A percentile compares a stretch with the other conserved stretches of the same genome.
Conservation (phyloP, 2,797 vertebrate species). For the Pseudochirops cupreus region DNA sequence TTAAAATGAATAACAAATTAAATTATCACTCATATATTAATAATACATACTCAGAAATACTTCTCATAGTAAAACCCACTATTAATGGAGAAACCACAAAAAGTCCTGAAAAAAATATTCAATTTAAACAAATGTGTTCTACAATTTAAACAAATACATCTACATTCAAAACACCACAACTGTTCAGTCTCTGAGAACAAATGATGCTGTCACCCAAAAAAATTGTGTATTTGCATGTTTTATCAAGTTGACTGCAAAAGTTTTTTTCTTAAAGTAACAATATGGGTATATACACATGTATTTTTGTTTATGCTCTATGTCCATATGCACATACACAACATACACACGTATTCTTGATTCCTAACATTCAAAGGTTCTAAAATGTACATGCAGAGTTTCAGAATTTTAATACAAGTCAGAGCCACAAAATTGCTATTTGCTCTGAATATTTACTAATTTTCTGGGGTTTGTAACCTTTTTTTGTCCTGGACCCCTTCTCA, state of each 20-base stretch:
- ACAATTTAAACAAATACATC: conserved; percentile 1
- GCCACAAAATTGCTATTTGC: not conserved
- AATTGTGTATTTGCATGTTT: not conserved
- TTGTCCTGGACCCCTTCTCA: not conserved
- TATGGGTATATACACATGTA: fast-evolving
- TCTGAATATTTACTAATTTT: not conserved
- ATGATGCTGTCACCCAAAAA: not conserved
- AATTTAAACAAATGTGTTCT: conserved; percentile 5
- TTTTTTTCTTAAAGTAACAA: not conserved
- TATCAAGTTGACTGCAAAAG: not conserved
- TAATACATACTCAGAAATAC: conserved; percentile 46
- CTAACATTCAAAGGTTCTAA: not conserved
- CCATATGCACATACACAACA: not conserved
- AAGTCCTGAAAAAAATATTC: conserved; percentile 25
- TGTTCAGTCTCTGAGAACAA: conserved; percentile 15
- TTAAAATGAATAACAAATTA: conserved; percentile 22
- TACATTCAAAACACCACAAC: not conserved
- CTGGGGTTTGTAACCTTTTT: not conserved
- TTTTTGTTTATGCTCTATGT: not conserved
- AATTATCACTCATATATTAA: conserved; percentile 21
- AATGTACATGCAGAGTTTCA: not conserved
- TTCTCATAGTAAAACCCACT: conserved; percentile 19
- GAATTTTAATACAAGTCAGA: not conserved
- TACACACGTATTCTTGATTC: not conserved
- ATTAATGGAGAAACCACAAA: conserved; percentile 20